A percentile compares a stretch with the other conserved stretches of the same genome.
These are phyloP conservation scores for Echinometra lucunter DNA, from an alignment of 53 echinoderm and acorn worm species.

Conservation along the genomic window DNA sequence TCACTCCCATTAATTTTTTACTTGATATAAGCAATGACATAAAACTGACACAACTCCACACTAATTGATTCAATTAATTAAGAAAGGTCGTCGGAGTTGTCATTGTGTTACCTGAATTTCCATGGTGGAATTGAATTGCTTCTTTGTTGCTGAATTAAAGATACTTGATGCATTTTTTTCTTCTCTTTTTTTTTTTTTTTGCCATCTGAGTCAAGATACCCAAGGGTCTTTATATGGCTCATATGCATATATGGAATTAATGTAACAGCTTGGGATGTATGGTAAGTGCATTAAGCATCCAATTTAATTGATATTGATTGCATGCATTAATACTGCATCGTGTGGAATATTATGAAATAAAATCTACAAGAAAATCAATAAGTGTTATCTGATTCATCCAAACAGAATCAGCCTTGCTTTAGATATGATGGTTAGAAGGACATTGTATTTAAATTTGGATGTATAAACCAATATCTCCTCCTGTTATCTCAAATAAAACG, in stretches of 20 bases:
- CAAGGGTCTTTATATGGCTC: neutral
- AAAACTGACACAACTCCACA: neutral
- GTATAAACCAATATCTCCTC: no score
- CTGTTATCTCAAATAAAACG: no score
- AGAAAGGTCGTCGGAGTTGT: neutral
- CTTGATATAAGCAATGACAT: neutral
- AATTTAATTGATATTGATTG: constrained; percentile 63
- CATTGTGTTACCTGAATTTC: neutral
- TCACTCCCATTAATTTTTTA: neutral
- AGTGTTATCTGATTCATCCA: neutral
- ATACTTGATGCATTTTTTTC: neutral
- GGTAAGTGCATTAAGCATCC: neutral
- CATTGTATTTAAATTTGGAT: neutral
- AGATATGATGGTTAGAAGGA: neutral
- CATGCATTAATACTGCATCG: constrained; percentile 17
- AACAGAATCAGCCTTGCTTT: neutral
- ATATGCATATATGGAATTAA: neutral
- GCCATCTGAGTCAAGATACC: neutral
- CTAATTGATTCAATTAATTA: neutral
- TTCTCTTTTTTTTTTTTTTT: neutral
- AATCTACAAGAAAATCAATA: constrained; percentile 14
- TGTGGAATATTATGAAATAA: neutral
- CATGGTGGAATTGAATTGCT: neutral
- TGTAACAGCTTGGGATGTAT: constrained; percentile 29
- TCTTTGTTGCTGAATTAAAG: neutral